phyloP scores from a whole-genome alignment of 2,888 invertebrate genomes.

The Hyppa rectilinea region DNA sequence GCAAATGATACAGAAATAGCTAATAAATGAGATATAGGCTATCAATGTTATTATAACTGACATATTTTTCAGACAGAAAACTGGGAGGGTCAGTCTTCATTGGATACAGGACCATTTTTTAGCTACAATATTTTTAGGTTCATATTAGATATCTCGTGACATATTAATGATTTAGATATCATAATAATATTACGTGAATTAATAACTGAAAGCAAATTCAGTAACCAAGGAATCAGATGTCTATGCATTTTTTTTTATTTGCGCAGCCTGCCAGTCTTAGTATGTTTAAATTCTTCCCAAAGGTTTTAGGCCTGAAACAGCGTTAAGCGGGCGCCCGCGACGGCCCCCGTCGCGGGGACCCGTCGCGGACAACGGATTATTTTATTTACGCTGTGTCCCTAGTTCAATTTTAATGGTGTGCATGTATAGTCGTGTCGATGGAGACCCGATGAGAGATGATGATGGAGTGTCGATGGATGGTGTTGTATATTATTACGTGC shows the following conservation, averaged over 20 bases:
- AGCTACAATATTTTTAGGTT: background rate
- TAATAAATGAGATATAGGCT: constrained; percentile 25
- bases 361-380: no score
- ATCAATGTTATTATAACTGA: constrained; percentile 2
- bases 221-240: no score
- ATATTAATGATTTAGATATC: background rate
- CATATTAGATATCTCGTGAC: background rate
- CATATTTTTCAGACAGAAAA: constrained; percentile 5
- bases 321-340: no score
- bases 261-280: background rate
- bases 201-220: background rate
- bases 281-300: background rate
- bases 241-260: constrained; percentile 6
- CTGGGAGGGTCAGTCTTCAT: background rate
- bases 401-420: no score
- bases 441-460: no score
- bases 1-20: constrained; percentile 61
- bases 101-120: background rate
- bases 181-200: background rate
- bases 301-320: no score
- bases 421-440: no score
- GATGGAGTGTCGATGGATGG: no score
- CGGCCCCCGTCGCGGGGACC: no score
- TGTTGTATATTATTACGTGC: no score
- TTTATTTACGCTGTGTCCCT: no score